Conservation (phyloP, 2,797 vertebrate species). For the Hybognathus amarus region DNA sequence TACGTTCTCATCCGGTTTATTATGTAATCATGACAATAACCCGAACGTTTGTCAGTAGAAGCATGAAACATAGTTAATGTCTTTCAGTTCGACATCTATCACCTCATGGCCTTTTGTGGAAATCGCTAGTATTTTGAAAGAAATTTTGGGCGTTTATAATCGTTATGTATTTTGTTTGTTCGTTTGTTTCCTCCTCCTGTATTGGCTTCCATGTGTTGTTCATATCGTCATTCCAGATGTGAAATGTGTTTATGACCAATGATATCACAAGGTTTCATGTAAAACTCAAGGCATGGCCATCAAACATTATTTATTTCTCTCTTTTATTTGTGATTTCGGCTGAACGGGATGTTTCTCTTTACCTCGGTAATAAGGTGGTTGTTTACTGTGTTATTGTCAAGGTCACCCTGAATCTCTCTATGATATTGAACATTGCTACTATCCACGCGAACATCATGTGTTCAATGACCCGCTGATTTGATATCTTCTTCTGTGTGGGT, state of each 20-base stretch:
- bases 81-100: neutral
- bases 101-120: conserved; percentile 20
- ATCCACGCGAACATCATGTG: neutral
- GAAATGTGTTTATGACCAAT: neutral
- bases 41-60: neutral
- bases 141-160: neutral
- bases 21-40: neutral
- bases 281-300: neutral
- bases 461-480: neutral
- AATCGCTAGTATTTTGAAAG: too few relatives aligned
- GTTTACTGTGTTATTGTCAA: neutral
- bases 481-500: neutral
- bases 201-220: neutral
- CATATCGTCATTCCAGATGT: conserved; percentile 14
- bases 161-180: neutral
- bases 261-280: neutral
- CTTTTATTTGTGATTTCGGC: neutral
- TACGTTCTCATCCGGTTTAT: neutral
- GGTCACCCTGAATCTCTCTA: neutral
- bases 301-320: conserved; percentile 23
- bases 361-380: conserved; percentile 14
- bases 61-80: neutral
- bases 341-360: conserved; percentile 14
- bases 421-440: conserved; percentile 7
- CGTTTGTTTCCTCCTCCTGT: neutral